Evolutionary conservation across 2,113 vertebrate genomes (phyloP).

Genomic region (Carassius auratus): DNA sequence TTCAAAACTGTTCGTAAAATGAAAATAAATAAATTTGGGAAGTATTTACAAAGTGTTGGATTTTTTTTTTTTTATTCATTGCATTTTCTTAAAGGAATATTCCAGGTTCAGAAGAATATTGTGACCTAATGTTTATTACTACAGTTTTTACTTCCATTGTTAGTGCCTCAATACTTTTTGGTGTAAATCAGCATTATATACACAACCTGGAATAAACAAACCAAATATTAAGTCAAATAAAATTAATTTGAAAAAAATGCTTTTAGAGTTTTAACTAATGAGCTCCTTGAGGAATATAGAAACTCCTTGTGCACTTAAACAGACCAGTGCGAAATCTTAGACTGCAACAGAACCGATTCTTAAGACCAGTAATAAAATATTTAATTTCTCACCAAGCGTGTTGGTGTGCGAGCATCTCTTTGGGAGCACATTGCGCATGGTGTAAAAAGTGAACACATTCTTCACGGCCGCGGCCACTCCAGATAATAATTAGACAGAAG

Average conservation of each 20-base stretch:
- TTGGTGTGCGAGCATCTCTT: conserved; percentile 12
- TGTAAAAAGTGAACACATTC: conserved; percentile 73
- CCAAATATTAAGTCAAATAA: neutral
- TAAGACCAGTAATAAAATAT: conserved; percentile 22
- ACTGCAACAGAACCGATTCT: neutral
- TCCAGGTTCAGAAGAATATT: neutral
- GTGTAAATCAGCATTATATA: neutral
- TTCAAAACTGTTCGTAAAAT: neutral
- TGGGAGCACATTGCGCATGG: conserved; percentile 11
- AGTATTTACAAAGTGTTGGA: neutral
- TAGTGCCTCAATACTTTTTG: neutral
- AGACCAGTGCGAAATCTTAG: neutral
- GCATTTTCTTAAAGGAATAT: neutral
- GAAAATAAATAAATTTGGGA: neutral
- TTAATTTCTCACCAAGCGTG: conserved; percentile 33
- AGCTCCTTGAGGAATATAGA: neutral
- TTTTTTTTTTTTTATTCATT: neutral
- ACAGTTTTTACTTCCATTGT: neutral
- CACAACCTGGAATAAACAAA: neutral
- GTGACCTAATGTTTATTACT: neutral
- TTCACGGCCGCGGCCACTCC: conserved; percentile 67
- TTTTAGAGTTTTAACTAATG: neutral
- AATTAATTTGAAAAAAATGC: neutral
- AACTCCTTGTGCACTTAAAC: neutral
- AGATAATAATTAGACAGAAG: conserved; percentile 79